Conservation (phyloP, 2,797 vertebrate species). For the Pelobates cultripes region DNA sequence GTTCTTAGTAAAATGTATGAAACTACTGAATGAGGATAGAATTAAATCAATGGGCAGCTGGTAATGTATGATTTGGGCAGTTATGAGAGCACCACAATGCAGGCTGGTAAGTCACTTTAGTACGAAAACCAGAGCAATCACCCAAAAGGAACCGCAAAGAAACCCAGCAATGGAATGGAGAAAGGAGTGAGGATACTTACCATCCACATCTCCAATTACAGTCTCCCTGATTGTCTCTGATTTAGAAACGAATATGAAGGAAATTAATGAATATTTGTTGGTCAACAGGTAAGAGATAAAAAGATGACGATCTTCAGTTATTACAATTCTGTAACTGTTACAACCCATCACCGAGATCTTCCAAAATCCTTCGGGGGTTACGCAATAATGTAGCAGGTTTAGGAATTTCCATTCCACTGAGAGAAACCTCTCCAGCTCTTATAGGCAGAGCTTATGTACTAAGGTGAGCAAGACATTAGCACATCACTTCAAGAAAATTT, state of each 20-base stretch:
- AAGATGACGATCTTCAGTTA: not conserved
- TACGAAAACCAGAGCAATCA: not conserved
- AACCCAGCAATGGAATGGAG: not conserved
- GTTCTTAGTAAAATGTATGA: too few species aligned
- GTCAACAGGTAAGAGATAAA: slow-evolving; percentile 25
- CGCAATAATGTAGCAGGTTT: too few species aligned
- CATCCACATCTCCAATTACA: slow-evolving; percentile 75
- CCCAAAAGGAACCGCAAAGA: not conserved
- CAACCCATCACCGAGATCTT: not conserved
- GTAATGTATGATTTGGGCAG: not conserved
- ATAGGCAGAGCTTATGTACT: too few species aligned
- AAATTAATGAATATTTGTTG: slow-evolving; percentile 35
- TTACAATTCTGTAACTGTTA: not conserved
- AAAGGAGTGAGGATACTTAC: slow-evolving; percentile 75
- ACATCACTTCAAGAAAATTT: too few species aligned
- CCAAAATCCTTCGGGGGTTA: too few species aligned
- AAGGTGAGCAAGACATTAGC: too few species aligned
- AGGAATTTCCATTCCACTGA: too few species aligned
- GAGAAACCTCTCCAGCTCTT: too few species aligned
- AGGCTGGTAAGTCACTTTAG: not conserved
- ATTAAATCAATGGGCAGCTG: too few species aligned
- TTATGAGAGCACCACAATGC: not conserved
- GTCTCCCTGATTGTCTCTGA: slow-evolving; percentile 80
- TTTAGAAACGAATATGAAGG: slow-evolving; percentile 59
- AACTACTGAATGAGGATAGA: too few species aligned